Conservation (phyloP, 2,797 vertebrate genomes). For the Cetoscarus ocellatus region DNA sequence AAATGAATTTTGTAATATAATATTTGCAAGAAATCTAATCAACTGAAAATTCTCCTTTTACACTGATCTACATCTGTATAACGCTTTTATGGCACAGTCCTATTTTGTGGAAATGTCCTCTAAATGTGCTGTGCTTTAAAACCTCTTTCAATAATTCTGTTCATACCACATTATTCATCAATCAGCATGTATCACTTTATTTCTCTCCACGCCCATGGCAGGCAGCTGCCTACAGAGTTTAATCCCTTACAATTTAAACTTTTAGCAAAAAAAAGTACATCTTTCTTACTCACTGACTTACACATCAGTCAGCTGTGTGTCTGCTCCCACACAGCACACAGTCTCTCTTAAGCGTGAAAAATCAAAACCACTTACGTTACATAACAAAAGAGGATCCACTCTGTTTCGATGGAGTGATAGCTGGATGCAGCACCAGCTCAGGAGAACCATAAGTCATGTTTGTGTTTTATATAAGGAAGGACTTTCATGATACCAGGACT, state of each 20-base stretch:
- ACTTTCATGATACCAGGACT: too few relatives aligned
- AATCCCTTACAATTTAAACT: slow-evolving; percentile 19
- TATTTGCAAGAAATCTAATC: slow-evolving; percentile 10
- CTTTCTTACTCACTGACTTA: slow-evolving; percentile 12
- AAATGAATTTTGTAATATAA: slow-evolving; percentile 8
- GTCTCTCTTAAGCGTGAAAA: slow-evolving; percentile 18
- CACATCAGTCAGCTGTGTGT: slow-evolving; percentile 13
- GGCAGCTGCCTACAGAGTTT: background rate
- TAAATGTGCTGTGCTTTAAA: slow-evolving; percentile 14
- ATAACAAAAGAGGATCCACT: slow-evolving; percentile 34
- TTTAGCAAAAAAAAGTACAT: slow-evolving; percentile 9
- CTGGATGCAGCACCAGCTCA: slow-evolving; percentile 10
- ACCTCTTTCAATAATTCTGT: background rate
- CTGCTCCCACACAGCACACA: slow-evolving; percentile 20
- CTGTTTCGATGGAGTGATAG: slow-evolving; percentile 16
- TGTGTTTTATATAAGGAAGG: slow-evolving; percentile 10
- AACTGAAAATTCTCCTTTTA: background rate
- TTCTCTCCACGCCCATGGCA: slow-evolving; percentile 7
- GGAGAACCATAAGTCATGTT: slow-evolving; percentile 7
- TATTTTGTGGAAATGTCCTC: slow-evolving; percentile 9
- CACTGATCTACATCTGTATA: background rate
- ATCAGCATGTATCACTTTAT: background rate
- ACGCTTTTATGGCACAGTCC: too few relatives aligned
- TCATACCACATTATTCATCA: slow-evolving; percentile 4
- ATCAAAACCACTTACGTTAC: slow-evolving; percentile 18